Evolutionary conservation across 2,113 vertebrate genomes (phyloP), one percentile per base, ranked within the genome.

Genomic region (Oreochromis spilurus): DNA sequence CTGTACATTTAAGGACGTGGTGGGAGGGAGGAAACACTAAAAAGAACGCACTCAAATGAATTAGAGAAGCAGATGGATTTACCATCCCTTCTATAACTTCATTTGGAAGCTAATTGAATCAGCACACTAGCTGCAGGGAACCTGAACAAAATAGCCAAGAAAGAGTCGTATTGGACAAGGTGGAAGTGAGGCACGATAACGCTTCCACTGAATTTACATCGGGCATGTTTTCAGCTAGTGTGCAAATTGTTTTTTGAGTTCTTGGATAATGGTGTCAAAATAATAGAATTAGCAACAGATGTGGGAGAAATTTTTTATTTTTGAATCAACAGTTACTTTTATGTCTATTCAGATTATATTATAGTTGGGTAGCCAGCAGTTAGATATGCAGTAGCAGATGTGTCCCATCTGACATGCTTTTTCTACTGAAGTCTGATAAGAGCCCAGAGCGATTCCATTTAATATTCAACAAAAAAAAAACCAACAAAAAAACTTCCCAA

Each of bases 41-140:
- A 93, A 75, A 75, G 40, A 75, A 45, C 1, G 4, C 86, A 88
- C 13, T 87, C 86, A 87, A 88, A 58, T 93, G 88, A 93, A 93
- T 90, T 86, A 85, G 75, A 70, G 75, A 89, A 84, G 87, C 91
- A 94, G 91, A 94, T 92, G 92, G 88, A 93, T 94, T 91, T 84
- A 91, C 84, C 82, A 53, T 90, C 87, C 87, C 82, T 88, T 87
- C 85, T 60, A 79, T 92, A 93, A 93, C 94, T 93, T 91, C 54
- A 94, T 95, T 95, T 92, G 81, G 87, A 83, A 85, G 83, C 79
- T 95, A 95, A 96, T 94, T 92, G 81, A 95, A 95, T 96, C 88
- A 92, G 89, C 60, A 79, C 77, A 77, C 60, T 92, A 85, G 94
- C 94, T 95, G 87, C 83, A 77, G 85, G 94, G 92, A 91, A 93